These are phyloP conservation scores for Rhinogobio ventralis DNA, from an alignment of 2,797 vertebrate species.

Conservation along the genomic window DNA sequence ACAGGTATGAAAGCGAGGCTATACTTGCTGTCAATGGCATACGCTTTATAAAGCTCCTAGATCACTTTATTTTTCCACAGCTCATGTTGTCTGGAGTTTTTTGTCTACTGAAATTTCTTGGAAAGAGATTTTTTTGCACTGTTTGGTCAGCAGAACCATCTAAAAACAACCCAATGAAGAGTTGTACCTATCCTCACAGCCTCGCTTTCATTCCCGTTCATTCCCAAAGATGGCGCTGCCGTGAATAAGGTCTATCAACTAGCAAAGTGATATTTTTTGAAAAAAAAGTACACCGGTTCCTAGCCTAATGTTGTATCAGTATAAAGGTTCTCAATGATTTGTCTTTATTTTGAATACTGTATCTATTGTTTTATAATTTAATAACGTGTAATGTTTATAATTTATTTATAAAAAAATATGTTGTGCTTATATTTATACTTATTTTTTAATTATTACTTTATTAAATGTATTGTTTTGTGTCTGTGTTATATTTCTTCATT, in stretches of 20 bases:
- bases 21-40: not conserved
- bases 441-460: not conserved
- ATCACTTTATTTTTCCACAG: not conserved
- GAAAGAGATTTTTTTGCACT: not conserved
- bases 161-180: not conserved
- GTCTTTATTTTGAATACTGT: not conserved
- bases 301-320: not conserved
- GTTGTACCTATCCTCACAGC: too few species aligned
- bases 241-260: not conserved
- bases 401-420: too few species aligned
- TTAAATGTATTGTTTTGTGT: not conserved
- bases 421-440: too few species aligned
- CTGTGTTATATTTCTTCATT: not conserved
- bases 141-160: not conserved
- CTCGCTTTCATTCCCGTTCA: too few species aligned
- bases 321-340: not conserved
- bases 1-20: not conserved
- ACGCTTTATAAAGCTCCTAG: not conserved
- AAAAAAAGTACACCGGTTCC: not conserved
- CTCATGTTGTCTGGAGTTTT: not conserved
- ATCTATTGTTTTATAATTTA: not conserved
- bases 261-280: not conserved
- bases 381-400: not conserved
- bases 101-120: not conserved
- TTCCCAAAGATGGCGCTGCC: not conserved